Percentiles rank a stretch among this genome's conserved stretches.
Conservation (phyloP, 2,797 vertebrate species). For the Somateria mollissima region DNA sequence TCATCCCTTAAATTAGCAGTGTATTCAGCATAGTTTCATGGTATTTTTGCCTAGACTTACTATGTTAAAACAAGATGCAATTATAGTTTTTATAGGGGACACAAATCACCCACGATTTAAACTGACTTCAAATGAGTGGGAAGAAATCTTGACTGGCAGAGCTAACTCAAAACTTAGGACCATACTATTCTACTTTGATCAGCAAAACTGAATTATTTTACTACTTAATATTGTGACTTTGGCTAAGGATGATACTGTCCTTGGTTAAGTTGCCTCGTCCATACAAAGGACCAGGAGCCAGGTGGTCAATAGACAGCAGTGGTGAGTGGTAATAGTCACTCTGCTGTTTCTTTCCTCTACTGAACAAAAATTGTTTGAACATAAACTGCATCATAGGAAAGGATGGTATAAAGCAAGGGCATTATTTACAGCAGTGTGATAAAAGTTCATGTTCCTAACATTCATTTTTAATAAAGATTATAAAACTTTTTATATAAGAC, state of each 20-base stretch:
- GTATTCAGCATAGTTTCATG: background rate
- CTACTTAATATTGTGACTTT: background rate
- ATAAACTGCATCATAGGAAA: background rate
- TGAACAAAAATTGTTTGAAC: background rate
- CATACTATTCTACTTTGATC: background rate
- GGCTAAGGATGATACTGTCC: background rate
- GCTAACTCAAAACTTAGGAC: background rate
- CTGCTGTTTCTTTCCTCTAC: background rate
- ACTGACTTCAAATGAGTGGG: background rate
- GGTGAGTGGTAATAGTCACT: background rate
- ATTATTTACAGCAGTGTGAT: background rate
- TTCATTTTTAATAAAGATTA: background rate
- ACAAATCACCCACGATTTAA: background rate
- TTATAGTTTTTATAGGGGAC: background rate
- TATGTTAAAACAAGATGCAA: background rate
- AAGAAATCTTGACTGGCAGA: background rate
- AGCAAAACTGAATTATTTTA: background rate
- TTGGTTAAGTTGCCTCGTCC: background rate
- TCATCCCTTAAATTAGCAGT: background rate
- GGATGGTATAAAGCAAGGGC: background rate
- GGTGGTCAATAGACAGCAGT: background rate
- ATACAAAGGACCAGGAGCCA: background rate
- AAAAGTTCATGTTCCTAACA: background rate
- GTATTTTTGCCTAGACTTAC: background rate
- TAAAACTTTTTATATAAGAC: background rate